A percentile compares a stretch with the other conserved stretches of the same genome.
Evolutionary conservation across 2,888 invertebrate species (phyloP).

Genomic region (Anagyrus pseudococci): DNA sequence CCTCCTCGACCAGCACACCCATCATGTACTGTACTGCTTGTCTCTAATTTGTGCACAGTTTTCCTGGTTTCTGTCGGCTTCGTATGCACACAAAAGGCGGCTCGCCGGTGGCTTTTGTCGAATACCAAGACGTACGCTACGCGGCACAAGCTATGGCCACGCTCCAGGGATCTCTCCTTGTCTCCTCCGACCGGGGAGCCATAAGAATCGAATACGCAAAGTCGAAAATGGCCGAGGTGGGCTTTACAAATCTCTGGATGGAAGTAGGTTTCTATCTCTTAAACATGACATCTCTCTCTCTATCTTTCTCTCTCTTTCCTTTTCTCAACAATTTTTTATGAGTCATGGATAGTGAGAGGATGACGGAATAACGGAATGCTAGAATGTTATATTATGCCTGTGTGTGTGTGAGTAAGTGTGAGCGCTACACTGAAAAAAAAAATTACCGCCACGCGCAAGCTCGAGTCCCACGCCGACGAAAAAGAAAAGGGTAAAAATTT

Average conservation of each 20-base stretch:
- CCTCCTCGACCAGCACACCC: conserved; percentile 14
- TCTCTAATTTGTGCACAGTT: conserved; percentile 75
- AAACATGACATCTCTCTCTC: neutral
- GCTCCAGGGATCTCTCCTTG: conserved; percentile 94
- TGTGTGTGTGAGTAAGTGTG: too few species aligned
- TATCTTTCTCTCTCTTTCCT: conserved; percentile 3
- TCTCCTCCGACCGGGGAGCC: conserved; percentile 95
- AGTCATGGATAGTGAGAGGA: neutral
- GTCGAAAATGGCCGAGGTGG: conserved; percentile 94
- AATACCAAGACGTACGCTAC: conserved; percentile 91
- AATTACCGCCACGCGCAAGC: too few species aligned
- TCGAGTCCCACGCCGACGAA: too few species aligned
- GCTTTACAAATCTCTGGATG: conserved; percentile 62
- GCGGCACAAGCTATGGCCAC: conserved; percentile 92
- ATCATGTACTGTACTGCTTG: conserved; percentile 28
- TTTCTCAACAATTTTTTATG: neutral
- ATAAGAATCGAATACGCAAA: conserved; percentile 99
- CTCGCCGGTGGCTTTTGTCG: conserved; percentile 97
- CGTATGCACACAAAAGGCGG: conserved; percentile 91
- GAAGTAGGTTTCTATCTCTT: conserved; percentile 62
- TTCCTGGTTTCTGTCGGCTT: conserved; percentile 97
- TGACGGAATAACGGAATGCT: too few species aligned
- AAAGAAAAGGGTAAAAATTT: too few species aligned
- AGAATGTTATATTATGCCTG: too few species aligned
- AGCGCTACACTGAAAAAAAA: too few species aligned